These are phyloP conservation scores for Bugulina stolonifera DNA, from an alignment of 2,888 invertebrate species.

Conservation along the genomic window DNA sequence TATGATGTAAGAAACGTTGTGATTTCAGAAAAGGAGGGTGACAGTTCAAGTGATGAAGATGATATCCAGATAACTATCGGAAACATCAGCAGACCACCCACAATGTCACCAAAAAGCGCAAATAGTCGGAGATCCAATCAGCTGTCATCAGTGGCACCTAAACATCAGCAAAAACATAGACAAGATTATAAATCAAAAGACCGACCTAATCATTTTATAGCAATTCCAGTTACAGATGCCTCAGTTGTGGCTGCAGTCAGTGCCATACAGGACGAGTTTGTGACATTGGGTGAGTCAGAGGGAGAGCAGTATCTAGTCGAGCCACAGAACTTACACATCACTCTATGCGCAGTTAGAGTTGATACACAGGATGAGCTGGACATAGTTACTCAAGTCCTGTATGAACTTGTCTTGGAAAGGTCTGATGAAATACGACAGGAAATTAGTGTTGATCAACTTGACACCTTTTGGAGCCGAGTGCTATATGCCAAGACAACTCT, in stretches of 20 bases:
- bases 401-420: constrained; percentile 34
- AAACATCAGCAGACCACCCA: background rate
- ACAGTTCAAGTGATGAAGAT: too few relatives aligned
- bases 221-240: constrained; percentile 45
- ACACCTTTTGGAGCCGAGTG: constrained; percentile 51
- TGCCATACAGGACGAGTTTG: constrained; percentile 44
- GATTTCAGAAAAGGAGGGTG: too few relatives aligned
- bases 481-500: constrained; percentile 49
- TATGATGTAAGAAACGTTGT: too few relatives aligned
- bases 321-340: constrained; percentile 48
- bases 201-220: constrained; percentile 52
- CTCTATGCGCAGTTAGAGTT: constrained; percentile 51
- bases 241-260: constrained; percentile 37
- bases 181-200: constrained; percentile 32
- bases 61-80: background rate
- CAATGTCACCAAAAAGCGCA: background rate
- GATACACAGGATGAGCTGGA: constrained; percentile 42
- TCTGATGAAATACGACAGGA: constrained; percentile 35
- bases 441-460: constrained; percentile 42
- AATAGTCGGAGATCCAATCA: too few relatives aligned
- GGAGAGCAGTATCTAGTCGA: constrained; percentile 47
- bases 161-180: background rate
- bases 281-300: constrained; percentile 40
- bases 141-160: too few relatives aligned
- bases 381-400: constrained; percentile 36